phyloP scores from a whole-genome alignment of 2,888 invertebrate species.

The Pimpla rufipes region DNA sequence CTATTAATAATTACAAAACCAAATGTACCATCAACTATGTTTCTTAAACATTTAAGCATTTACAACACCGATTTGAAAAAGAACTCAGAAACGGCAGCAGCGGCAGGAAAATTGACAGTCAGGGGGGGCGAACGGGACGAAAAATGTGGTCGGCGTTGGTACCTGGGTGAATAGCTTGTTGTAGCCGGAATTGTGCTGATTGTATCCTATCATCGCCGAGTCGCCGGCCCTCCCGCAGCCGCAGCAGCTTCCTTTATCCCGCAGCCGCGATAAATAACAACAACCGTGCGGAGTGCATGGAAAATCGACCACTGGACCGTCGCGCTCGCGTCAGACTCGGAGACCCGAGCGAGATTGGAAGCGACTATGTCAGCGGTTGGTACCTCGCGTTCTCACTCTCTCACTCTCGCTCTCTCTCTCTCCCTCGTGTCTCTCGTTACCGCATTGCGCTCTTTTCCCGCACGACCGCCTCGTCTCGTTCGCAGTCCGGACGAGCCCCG shows the following conservation, averaged over 20 bases:
- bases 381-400: neutral
- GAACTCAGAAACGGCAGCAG: neutral
- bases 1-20: too few species aligned
- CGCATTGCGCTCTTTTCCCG: slow-evolving; percentile 75
- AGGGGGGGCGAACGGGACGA: neutral
- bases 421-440: slow-evolving; percentile 70
- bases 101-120: neutral
- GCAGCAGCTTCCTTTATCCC: slow-evolving; percentile 70
- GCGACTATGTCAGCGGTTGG: slow-evolving; percentile 38
- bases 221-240: slow-evolving; percentile 67
- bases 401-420: neutral
- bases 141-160: slow-evolving; percentile 62
- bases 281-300: slow-evolving; percentile 13
- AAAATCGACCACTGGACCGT: slow-evolving; percentile 44
- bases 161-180: slow-evolving; percentile 95
- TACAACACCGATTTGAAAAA: neutral
- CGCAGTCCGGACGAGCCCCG: slow-evolving; percentile 13
- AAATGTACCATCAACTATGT: too few species aligned
- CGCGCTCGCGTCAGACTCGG: slow-evolving; percentile 12
- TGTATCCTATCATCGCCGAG: slow-evolving; percentile 90
- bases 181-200: slow-evolving; percentile 92
- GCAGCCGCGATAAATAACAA: slow-evolving; percentile 51
- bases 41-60: too few species aligned
- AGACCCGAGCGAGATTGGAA: slow-evolving; percentile 38
- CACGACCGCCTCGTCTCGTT: slow-evolving; percentile 7